Percentiles rank a stretch among this genome's conserved stretches.
phyloP scores from a whole-genome alignment of 1,140 invertebrate species.

The Papilio machaon region DNA sequence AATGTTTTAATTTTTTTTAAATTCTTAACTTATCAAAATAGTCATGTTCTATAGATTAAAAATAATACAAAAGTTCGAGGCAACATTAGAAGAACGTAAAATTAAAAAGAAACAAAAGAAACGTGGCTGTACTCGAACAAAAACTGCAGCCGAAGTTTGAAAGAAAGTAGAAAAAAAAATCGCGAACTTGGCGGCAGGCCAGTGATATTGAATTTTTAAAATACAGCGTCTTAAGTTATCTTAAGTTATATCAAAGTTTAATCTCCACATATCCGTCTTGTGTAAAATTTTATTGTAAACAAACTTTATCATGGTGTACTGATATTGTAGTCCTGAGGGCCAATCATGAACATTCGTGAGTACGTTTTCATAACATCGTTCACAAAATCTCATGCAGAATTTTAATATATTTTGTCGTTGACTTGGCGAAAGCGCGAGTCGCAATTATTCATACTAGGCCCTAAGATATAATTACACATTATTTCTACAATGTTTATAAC shows the following conservation, averaged over 20 bases:
- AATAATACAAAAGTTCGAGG: background rate
- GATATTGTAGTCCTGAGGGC: background rate
- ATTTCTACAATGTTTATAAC: too few relatives aligned
- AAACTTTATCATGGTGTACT: background rate
- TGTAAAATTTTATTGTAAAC: background rate
- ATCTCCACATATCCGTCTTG: background rate
- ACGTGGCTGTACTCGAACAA: background rate
- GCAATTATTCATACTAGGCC: too few relatives aligned
- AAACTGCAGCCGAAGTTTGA: background rate
- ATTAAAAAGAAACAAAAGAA: slow-evolving; percentile 20
- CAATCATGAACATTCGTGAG: too few relatives aligned
- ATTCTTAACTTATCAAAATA: background rate
- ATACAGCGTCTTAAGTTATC: background rate
- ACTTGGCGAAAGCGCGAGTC: too few relatives aligned
- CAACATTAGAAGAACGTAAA: background rate
- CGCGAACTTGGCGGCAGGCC: background rate
- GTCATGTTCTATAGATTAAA: background rate
- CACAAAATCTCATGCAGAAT: too few relatives aligned
- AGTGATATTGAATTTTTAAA: background rate
- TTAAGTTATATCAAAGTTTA: background rate
- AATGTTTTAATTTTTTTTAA: too few relatives aligned
- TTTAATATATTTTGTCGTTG: too few relatives aligned
- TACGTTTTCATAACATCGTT: too few relatives aligned
- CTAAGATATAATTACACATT: too few relatives aligned
- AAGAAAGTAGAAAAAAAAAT: background rate